Evolutionary conservation across 64 coral and sea anemone genomes (phyloP).

Genomic region (Montipora sp.): DNA sequence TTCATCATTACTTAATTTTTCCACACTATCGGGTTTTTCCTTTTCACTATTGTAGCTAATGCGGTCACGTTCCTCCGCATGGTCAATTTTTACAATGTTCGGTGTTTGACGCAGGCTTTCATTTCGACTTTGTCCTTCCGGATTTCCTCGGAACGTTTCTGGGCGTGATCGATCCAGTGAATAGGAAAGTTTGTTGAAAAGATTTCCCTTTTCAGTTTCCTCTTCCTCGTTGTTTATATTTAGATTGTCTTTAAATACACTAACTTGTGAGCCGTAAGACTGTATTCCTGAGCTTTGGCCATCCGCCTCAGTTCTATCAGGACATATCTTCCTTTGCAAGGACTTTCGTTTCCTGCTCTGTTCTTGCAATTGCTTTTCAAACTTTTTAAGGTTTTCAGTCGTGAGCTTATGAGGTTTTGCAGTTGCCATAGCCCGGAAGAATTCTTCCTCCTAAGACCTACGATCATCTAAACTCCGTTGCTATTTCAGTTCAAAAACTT

Average conservation of each 20-base stretch:
- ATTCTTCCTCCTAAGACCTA: background rate
- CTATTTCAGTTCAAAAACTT: background rate
- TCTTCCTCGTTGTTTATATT: background rate
- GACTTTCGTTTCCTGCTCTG: background rate
- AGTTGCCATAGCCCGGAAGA: background rate
- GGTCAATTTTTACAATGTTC: conserved; percentile 7
- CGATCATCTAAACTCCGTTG: background rate
- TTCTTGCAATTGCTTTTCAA: conserved; percentile 49
- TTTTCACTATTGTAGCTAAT: conserved; percentile 45
- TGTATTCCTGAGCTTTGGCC: conserved; percentile 62
- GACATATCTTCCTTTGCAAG: background rate
- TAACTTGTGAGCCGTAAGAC: conserved; percentile 35
- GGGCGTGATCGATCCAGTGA: conserved; percentile 6
- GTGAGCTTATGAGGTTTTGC: conserved; percentile 38
- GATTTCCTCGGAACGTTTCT: conserved; percentile 51
- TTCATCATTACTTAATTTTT: conserved; percentile 7
- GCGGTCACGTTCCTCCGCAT: conserved; percentile 37
- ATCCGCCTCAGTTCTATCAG: conserved; percentile 64
- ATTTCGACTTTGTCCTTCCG: conserved; percentile 62
- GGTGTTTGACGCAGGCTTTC: background rate
- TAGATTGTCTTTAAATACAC: conserved; percentile 29
- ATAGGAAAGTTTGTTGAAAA: background rate
- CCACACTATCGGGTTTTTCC: background rate
- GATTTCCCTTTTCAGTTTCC: background rate
- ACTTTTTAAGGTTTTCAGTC: conserved; percentile 62